These are phyloP conservation scores for Platycheirus albimanus DNA, from an alignment of 2,888 invertebrate genomes.

Conservation along the genomic window DNA sequence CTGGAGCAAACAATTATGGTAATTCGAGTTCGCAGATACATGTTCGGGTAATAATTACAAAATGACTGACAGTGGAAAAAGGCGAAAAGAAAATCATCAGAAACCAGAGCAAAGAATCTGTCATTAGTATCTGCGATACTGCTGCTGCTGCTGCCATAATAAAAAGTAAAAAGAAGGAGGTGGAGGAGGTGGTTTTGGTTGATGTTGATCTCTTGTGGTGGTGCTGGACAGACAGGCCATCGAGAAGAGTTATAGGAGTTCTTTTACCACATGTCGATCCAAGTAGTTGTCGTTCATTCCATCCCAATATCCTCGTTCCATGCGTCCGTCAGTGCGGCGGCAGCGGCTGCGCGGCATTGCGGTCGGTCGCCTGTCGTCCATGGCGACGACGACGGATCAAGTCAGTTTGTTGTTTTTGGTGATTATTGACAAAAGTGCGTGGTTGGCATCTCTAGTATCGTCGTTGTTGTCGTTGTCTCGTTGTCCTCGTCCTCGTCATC, in stretches of 20 bases:
- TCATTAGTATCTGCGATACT: conserved; percentile 59
- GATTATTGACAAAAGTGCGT: conserved; percentile 74
- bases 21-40: conserved; percentile 59
- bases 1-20: conserved; percentile 61
- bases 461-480: conserved; percentile 49
- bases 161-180: background rate
- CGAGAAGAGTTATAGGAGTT: conserved; percentile 54
- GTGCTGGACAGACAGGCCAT: conserved; percentile 45
- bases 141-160: too few species aligned
- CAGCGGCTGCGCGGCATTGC: too few species aligned
- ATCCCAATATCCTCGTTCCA: conserved; percentile 4
- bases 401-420: conserved; percentile 60
- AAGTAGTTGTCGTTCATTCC: conserved; percentile 32
- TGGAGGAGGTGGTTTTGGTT: conserved; percentile 15
- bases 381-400: background rate
- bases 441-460: conserved; percentile 60
- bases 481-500: conserved; percentile 14
- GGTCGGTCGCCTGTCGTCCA: too few species aligned
- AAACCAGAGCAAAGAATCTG: conserved; percentile 65
- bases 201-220: conserved; percentile 47
- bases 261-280: conserved; percentile 64
- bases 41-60: conserved; percentile 70
- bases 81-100: conserved; percentile 49
- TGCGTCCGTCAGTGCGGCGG: background rate
- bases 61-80: conserved; percentile 60